Evolutionary conservation across 2,113 vertebrate genomes (phyloP), one percentile per base, ranked within the genome.

Genomic region (Forbesichthys papilliferus): DNA sequence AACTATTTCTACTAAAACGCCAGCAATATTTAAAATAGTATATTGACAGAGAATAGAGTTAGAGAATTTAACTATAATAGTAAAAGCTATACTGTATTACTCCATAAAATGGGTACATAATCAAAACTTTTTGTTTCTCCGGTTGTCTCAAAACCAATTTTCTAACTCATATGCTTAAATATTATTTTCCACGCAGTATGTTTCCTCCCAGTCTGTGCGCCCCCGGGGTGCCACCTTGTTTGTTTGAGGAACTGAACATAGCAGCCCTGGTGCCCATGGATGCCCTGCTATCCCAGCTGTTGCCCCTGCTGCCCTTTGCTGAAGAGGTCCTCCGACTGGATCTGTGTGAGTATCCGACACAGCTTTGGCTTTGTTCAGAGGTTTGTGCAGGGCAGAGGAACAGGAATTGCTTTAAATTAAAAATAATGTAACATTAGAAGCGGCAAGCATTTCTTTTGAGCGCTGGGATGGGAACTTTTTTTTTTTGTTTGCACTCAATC

Each of bases 151-250:
- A 10, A 8, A 16, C 5, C 55, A 57, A 10, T 57, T 9, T 20
- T 16, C 18, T 57, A 16, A 16, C 55, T 27, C 55, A 1, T 49
- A 12, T 49, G 9, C 48, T 54, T 27, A 27, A 27, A 27, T 27
- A 27, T 27, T 27, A 2, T 27, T 27, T 27, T 27, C 27, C 27
- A 27, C 2, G 27, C 77, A 99, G 98, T 87, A 94, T 94, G 75
- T 93, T 96, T 79, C 93, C 95, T 64, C 96, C 96, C 5, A 95
- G 94, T 77, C 81, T 96, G 3, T 90, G 87, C 61, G 92, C 95
- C 66, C 77, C 87, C 11, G 51, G 73, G 0, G 87, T 98, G 55
- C 83, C 87, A 0, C 62, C 87, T 3, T 68, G 73, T 66, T 91
- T 95, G 27, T 86, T 53, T 18, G 91, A 94, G 72, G 96, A 99